Percentiles rank a stretch among this genome's conserved stretches.
phyloP scores from a whole-genome alignment of 1,140 invertebrate genomes.

The Lethrus apterus region DNA sequence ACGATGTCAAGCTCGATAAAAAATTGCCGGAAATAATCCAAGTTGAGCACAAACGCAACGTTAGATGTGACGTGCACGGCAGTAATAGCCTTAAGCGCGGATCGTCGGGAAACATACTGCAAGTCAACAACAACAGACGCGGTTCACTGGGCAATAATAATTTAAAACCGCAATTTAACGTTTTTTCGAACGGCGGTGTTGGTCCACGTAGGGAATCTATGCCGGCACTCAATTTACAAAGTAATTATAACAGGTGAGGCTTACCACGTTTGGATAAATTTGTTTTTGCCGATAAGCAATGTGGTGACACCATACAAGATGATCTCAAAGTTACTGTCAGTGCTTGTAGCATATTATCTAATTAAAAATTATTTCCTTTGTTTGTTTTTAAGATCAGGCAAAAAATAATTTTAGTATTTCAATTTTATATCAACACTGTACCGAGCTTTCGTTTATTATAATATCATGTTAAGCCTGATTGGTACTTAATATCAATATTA shows the following conservation, averaged over 20 bases:
- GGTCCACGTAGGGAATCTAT: slow-evolving; percentile 43
- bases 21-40: slow-evolving; percentile 44
- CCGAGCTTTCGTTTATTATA: no score
- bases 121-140: slow-evolving; percentile 25
- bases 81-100: slow-evolving; percentile 52
- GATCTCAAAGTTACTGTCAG: no score
- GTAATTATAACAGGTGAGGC: slow-evolving; percentile 15
- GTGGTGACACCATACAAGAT: no score
- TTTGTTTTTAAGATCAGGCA: no score
- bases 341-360: no score
- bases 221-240: slow-evolving; percentile 34
- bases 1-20: slow-evolving; percentile 53
- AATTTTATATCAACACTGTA: no score
- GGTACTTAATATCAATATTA: no score
- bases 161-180: slow-evolving; percentile 1
- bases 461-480: no score
- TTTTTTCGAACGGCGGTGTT: slow-evolving; percentile 26
- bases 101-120: slow-evolving; percentile 44
- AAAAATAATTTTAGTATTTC: no score
- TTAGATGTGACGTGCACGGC: slow-evolving; percentile 62
- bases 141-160: slow-evolving; percentile 29
- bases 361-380: no score
- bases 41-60: slow-evolving; percentile 48
- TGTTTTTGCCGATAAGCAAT: no score
- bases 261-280: no score